A percentile compares a stretch with the other conserved stretches of the same genome.
phyloP scores from a whole-genome alignment of 2,888 invertebrate species.

The Rhyacophila evoluta region DNA sequence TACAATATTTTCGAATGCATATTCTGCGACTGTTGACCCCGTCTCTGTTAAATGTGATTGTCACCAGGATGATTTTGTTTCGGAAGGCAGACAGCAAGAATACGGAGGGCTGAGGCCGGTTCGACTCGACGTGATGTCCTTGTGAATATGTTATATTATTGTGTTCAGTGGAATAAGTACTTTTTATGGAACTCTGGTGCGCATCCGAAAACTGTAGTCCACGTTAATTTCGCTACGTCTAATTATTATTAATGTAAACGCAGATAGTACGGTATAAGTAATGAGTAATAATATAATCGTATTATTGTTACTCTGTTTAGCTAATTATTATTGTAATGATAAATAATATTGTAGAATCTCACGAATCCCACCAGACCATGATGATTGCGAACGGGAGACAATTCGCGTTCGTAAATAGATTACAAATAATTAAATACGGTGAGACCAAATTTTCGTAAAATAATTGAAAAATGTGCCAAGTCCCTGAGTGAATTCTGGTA shows the following conservation, averaged over 20 bases:
- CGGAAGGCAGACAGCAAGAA: neutral
- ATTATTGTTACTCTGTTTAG: conserved; percentile 49
- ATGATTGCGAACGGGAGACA: conserved; percentile 48
- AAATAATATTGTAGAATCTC: conserved; percentile 52
- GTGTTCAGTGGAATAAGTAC: conserved; percentile 54
- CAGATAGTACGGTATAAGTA: conserved; percentile 47
- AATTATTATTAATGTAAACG: conserved; percentile 40
- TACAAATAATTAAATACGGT: conserved; percentile 45
- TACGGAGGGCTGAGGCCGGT: neutral
- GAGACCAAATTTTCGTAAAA: conserved; percentile 55
- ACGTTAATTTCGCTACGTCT: conserved; percentile 47
- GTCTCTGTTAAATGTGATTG: neutral
- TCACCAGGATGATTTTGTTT: neutral
- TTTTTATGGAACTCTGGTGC: conserved; percentile 30
- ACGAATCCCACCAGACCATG: conserved; percentile 55
- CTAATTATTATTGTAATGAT: conserved; percentile 53
- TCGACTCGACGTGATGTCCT: neutral
- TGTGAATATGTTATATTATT: conserved; percentile 32
- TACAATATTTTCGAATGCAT: neutral
- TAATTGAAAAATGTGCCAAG: conserved; percentile 55
- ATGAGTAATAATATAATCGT: conserved; percentile 50
- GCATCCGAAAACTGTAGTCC: conserved; percentile 29
- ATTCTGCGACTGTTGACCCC: neutral
- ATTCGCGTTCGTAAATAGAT: conserved; percentile 34
- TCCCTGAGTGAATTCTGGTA: conserved; percentile 50